A percentile compares a stretch with the other conserved stretches of the same genome.
Evolutionary conservation across 1,140 invertebrate genomes (phyloP).

Genomic region (Zaprionus kolodkinae): DNA sequence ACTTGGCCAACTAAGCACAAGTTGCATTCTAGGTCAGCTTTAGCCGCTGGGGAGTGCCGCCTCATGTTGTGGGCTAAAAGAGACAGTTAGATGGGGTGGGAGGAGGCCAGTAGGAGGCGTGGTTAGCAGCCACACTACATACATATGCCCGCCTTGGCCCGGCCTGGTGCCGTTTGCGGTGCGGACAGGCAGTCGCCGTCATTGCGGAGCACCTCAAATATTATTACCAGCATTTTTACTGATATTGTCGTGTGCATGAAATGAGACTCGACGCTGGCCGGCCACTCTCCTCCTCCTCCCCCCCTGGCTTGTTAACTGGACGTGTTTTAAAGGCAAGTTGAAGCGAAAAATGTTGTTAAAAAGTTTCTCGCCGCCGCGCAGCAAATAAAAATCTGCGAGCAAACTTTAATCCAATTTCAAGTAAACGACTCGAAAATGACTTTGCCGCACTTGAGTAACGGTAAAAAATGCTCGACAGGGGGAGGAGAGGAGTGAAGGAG

Average conservation of each 20-base stretch:
- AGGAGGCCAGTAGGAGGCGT: background rate
- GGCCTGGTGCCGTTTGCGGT: background rate
- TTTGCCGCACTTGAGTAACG: slow-evolving; percentile 45
- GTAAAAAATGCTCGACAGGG: background rate
- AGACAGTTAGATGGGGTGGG: background rate
- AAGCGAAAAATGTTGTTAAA: slow-evolving; percentile 46
- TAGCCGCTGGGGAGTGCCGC: slow-evolving; percentile 44
- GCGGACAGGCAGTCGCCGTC: slow-evolving; percentile 38
- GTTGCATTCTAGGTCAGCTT: slow-evolving; percentile 77
- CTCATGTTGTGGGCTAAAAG: slow-evolving; percentile 26
- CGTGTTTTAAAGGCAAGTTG: slow-evolving; percentile 73
- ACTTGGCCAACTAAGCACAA: slow-evolving; percentile 65
- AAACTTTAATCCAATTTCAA: slow-evolving; percentile 66
- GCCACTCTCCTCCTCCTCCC: background rate
- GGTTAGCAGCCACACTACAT: slow-evolving; percentile 13
- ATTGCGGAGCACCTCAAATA: slow-evolving; percentile 74
- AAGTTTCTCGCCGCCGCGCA: slow-evolving; percentile 24
- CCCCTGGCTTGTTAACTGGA: slow-evolving; percentile 63
- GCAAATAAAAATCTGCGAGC: slow-evolving; percentile 43
- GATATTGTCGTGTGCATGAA: slow-evolving; percentile 69
- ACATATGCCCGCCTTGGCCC: slow-evolving; percentile 32
- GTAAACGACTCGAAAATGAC: slow-evolving; percentile 68
- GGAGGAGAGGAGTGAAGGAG: background rate
- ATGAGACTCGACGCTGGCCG: slow-evolving; percentile 34
- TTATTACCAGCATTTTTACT: slow-evolving; percentile 77